Base-by-base conservation (phyloP, 2,113 vertebrate genomes). In the Gyps fulvus region DNA sequence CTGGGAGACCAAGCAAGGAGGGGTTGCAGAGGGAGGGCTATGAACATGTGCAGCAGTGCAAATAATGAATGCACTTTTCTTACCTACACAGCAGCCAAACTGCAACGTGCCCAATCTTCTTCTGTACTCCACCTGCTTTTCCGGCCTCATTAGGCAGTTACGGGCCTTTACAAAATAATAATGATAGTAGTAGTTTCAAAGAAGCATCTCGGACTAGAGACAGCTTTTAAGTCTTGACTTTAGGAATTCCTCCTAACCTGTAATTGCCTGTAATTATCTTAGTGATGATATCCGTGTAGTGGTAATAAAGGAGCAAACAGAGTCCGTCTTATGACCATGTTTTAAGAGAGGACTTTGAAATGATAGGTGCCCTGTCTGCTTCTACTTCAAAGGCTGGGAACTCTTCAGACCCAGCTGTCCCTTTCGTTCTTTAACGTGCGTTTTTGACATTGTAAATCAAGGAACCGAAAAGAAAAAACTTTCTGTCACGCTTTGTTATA, bases 241-340 rank as follows among this genome's bases (percentile, higher is more conserved):
- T 6, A 81, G 93, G 93, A 97, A 94, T 96, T 90, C 71, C 42
- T 94, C 81, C 92, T 40, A 91, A 69, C 78, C 83, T 95, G 81
- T 96, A 97, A 97, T 97, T 97, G 96, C 59, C 13, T 2, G 77
- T 95, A 94, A 96, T 98, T 96, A 93, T 61, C 61, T 12, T 8
- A 67, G 90, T 14, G 95, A 91, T 96, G 95, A 96, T 89, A 87
- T 83, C 93, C 32, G 34, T 70, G 88, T n/a, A 20, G 22, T 10
- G 74, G 84, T 72, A 83, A 91, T 80, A 91, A 87, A 77, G 92
- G 73, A 95, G 85, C 58, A 55, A 81, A 67, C 55, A 79, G 87
- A 91, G 49, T 86, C 93, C 0, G 15, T n/a, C 55, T 93, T 83
- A 59, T 93, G 96, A 50, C 79, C 7, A 10, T 50, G 36, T 69